phyloP scores from a whole-genome alignment of 2,888 invertebrate genomes.

The Tiphia femorata region DNA sequence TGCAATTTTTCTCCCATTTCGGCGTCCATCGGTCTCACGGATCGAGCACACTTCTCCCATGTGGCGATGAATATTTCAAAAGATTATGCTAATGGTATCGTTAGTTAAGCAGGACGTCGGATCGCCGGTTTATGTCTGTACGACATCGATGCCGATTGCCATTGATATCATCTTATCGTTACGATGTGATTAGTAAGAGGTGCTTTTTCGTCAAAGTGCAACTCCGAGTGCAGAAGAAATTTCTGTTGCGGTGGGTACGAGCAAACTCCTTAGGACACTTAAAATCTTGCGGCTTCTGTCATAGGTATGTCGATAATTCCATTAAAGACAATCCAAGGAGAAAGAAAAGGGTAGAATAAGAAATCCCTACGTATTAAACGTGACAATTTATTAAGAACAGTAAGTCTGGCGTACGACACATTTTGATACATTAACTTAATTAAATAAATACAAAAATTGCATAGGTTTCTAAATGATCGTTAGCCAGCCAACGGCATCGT shows the following conservation, averaged over 20 bases:
- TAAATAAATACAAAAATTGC: slow-evolving; percentile 53
- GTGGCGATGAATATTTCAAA: too few species aligned
- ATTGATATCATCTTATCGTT: slow-evolving; percentile 1
- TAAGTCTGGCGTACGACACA: slow-evolving; percentile 35
- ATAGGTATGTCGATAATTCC: too few species aligned
- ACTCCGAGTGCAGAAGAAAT: too few species aligned
- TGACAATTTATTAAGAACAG: slow-evolving; percentile 52
- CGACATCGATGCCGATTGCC: neutral
- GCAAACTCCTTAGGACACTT: too few species aligned
- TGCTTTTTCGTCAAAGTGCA: too few species aligned
- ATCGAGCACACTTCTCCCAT: neutral
- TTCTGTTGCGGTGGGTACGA: too few species aligned
- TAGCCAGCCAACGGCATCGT: slow-evolving; percentile 39
- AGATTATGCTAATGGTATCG: neutral
- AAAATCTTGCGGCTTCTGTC: too few species aligned
- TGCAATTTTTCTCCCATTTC: too few species aligned
- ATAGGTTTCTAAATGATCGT: slow-evolving; percentile 33
- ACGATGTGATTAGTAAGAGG: too few species aligned
- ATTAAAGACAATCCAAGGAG: neutral
- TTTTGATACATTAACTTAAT: slow-evolving; percentile 44
- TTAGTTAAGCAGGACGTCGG: neutral
- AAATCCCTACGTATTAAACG: slow-evolving; percentile 33
- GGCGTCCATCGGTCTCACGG: neutral
- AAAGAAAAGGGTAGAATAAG: neutral
- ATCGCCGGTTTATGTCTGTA: neutral